These are phyloP conservation scores for Ashinkailepas kermadecensis DNA, from an alignment of 2,888 invertebrate species.

Conservation along the genomic window DNA sequence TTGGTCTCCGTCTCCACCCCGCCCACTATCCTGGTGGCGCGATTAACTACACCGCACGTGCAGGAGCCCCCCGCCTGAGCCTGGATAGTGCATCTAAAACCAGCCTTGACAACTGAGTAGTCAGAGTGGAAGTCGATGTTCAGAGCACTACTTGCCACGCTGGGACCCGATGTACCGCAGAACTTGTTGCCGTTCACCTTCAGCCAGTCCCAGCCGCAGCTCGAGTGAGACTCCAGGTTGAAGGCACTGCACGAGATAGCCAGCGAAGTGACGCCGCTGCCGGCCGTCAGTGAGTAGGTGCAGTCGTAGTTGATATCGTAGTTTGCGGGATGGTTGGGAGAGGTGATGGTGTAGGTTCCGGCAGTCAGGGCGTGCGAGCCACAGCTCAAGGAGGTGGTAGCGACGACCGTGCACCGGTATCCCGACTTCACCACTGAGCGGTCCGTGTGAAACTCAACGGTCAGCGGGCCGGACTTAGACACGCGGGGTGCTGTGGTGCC, in stretches of 20 bases:
- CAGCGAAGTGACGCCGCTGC: neutral
- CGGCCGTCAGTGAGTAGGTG: neutral
- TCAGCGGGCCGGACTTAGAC: no score
- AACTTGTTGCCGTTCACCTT: neutral
- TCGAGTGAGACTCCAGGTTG: neutral
- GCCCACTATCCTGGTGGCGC: no score
- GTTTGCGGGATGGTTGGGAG: neutral
- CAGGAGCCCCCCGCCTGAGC: no score
- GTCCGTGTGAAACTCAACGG: neutral
- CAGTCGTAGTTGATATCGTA: neutral
- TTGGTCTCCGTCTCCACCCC: no score
- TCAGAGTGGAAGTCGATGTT: conserved; percentile 3
- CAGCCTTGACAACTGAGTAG: neutral
- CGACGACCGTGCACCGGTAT: neutral
- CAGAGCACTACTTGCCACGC: no score
- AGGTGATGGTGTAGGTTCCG: neutral
- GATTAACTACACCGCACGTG: no score
- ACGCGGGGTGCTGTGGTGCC: neutral
- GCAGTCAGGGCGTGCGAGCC: neutral
- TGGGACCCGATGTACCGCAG: neutral
- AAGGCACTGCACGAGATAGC: neutral
- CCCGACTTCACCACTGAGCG: neutral
- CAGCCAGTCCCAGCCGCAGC: neutral
- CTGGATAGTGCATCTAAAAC: neutral
- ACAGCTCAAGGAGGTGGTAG: neutral